These are phyloP conservation scores for Tetragonula clypearis DNA, from an alignment of 1,140 invertebrate genomes.

Conservation along the genomic window DNA sequence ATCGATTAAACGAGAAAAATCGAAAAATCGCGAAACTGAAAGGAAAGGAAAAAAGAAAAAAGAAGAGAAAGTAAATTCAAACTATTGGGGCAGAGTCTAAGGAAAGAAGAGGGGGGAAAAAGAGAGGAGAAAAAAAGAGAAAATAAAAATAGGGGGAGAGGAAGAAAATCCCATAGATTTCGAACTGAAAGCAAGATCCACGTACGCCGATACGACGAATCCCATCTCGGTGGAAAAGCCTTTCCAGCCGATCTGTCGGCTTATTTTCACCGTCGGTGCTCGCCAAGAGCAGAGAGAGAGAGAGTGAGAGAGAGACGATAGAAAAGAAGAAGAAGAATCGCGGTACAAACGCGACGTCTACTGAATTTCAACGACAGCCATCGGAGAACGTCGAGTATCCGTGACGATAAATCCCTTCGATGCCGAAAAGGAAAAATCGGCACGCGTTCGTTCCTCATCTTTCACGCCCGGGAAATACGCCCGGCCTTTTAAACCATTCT, in stretches of 20 bases:
- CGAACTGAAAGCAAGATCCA: constrained; percentile 32
- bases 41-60: too few species aligned
- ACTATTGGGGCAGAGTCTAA: background rate
- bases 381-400: background rate
- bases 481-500: background rate
- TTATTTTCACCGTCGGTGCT: background rate
- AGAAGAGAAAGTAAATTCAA: background rate
- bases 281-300: too few species aligned
- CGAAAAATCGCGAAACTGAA: too few species aligned
- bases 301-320: background rate
- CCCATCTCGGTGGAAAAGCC: constrained; percentile 14
- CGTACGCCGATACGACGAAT: background rate
- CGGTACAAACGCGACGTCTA: background rate
- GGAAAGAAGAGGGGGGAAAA: background rate
- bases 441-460: background rate
- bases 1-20: too few species aligned
- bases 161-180: background rate
- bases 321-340: constrained; percentile 31
- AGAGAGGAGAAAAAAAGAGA: too few species aligned
- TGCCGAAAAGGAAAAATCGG: background rate
- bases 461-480: background rate
- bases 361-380: constrained; percentile 10
- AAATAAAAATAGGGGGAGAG: too few species aligned
- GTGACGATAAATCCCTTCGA: constrained; percentile 3
- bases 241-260: constrained; percentile 35